These are phyloP conservation scores for Tympanoctomys barrerae DNA, from an alignment of 2,797 vertebrate genomes.

Conservation along the genomic window DNA sequence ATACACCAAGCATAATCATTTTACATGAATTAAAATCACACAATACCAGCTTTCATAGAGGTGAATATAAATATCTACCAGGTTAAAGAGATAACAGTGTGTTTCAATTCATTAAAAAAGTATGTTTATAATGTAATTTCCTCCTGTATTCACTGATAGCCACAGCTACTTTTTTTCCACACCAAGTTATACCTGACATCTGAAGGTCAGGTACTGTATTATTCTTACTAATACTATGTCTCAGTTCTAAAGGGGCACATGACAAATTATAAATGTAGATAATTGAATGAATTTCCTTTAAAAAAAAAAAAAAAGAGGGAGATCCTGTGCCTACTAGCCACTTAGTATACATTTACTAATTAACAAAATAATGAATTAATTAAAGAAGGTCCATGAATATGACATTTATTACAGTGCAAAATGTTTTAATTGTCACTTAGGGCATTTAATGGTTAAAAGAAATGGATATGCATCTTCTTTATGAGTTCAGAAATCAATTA, in stretches of 20 bases:
- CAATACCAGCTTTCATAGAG: not conserved
- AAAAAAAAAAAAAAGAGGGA: not conserved
- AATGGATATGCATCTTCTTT: not conserved
- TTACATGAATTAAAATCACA: not conserved
- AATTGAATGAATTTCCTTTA: not conserved
- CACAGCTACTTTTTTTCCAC: not conserved
- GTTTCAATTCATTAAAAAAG: not conserved
- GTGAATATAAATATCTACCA: not conserved
- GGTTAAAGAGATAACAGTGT: not conserved
- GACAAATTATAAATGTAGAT: not conserved
- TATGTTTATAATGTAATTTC: not conserved
- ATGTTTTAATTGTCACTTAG: not conserved
- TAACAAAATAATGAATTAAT: not conserved
- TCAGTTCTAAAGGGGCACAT: not conserved
- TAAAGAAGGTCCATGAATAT: not conserved
- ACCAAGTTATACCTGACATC: not conserved
- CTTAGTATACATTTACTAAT: not conserved
- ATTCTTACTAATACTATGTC: not conserved
- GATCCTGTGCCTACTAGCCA: not conserved
- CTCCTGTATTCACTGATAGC: not conserved
- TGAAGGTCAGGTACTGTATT: not conserved
- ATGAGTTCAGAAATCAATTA: constrained; percentile 56
- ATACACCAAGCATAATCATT: constrained; percentile 4
- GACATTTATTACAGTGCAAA: not conserved
- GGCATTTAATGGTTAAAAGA: not conserved